phyloP scores from a whole-genome alignment of 2,797 vertebrate species.

The Eupleurogrammus muticus region DNA sequence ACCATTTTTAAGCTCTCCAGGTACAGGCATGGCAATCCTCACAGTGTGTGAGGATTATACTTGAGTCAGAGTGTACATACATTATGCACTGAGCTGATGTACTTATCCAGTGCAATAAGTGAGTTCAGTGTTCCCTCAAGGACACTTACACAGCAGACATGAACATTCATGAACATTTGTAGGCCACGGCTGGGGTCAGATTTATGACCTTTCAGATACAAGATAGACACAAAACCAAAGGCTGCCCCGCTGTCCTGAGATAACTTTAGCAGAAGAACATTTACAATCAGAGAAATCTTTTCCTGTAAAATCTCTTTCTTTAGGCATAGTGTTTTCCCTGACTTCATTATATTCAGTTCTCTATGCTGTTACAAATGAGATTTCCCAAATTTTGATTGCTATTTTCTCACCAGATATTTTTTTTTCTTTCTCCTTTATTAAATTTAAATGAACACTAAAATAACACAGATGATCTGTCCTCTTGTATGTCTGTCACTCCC shows the following conservation, averaged over 20 bases:
- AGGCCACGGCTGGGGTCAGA: conserved; percentile 7
- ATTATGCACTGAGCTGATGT: conserved; percentile 36
- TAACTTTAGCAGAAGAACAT: not conserved
- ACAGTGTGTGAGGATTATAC: conserved; percentile 65
- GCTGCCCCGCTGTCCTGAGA: not conserved
- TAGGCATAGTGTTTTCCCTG: not conserved
- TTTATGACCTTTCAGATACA: conserved; percentile 27
- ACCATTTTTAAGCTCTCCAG: conserved; percentile 73
- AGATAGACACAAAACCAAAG: not conserved
- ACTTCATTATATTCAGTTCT: not conserved
- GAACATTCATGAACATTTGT: conserved; percentile 11
- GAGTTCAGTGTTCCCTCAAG: conserved; percentile 31
- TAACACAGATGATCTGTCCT: not conserved
- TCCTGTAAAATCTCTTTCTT: not conserved
- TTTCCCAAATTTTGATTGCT: not conserved
- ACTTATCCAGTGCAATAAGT: conserved; percentile 42
- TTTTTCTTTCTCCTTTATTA: not conserved
- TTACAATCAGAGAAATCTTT: not conserved
- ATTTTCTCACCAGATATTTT: not conserved
- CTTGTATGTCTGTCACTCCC: not conserved
- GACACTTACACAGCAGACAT: conserved; percentile 21
- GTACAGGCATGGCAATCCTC: conserved; percentile 62
- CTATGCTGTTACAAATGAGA: not conserved
- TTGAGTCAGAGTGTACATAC: conserved; percentile 30
- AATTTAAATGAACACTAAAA: not conserved